Percentiles rank a stretch among this genome's conserved stretches.
These are phyloP conservation scores for Tauraco erythrolophus DNA, from an alignment of 2,113 vertebrate species.

Conservation along the genomic window DNA sequence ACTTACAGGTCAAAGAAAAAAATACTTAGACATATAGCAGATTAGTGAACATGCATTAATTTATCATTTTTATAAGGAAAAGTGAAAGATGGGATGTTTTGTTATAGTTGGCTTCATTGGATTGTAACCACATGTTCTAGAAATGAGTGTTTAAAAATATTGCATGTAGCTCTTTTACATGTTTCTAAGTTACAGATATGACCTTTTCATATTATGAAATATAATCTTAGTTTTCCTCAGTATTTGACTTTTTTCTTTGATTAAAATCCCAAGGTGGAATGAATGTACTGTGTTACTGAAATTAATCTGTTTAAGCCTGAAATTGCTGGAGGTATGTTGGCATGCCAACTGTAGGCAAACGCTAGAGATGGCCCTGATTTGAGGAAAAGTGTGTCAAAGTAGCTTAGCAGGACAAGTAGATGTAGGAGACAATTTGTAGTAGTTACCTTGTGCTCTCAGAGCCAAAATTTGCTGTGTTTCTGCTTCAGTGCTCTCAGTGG, in stretches of 20 bases:
- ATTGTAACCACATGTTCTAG: background rate
- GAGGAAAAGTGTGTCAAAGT: background rate
- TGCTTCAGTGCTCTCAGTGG: background rate
- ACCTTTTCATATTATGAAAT: background rate
- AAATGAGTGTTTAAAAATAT: background rate
- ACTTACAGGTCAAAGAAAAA: background rate
- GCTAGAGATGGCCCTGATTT: background rate
- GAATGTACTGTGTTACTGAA: background rate
- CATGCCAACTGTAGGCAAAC: rapidly evolving
- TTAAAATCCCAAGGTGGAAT: background rate
- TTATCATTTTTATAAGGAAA: constrained; percentile 22
- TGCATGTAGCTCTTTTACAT: background rate
- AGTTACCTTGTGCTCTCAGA: background rate
- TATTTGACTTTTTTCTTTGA: background rate
- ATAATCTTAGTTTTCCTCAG: background rate
- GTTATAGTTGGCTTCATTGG: background rate
- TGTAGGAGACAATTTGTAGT: background rate
- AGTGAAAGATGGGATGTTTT: constrained; percentile 6
- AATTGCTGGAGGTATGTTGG: background rate
- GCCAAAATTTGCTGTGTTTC: background rate
- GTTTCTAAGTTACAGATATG: background rate
- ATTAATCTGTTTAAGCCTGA: constrained; percentile 23
- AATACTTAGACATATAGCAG: background rate
- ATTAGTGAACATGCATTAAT: background rate
- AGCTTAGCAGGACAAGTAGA: background rate